These are phyloP conservation scores for Andrena hattorfiana DNA, from an alignment of 2,888 invertebrate species.

Conservation along the genomic window DNA sequence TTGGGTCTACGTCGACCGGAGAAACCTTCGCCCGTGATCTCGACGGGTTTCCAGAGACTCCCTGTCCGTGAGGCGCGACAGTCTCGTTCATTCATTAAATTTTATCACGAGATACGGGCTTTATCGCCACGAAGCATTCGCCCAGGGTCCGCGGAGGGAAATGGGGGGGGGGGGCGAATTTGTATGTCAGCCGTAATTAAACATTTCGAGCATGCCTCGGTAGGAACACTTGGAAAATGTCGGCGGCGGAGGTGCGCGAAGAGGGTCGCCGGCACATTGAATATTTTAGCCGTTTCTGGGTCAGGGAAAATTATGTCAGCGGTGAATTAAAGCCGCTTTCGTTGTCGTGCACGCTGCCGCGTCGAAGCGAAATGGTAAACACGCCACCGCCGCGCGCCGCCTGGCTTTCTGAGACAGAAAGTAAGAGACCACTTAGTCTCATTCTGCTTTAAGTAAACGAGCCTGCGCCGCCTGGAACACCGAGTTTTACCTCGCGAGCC, in stretches of 20 bases:
- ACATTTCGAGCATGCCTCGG: constrained; percentile 60
- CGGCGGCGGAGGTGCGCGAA: constrained; percentile 45
- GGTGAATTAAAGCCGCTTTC: constrained; percentile 76
- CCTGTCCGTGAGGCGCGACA: background rate
- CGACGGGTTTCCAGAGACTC: background rate
- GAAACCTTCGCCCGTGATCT: background rate
- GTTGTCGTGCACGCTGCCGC: constrained; percentile 51
- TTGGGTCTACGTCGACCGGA: background rate
- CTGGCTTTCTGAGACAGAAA: background rate
- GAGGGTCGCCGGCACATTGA: constrained; percentile 65
- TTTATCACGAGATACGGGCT: constrained; percentile 9
- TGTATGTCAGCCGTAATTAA: constrained; percentile 40
- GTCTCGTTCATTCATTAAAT: constrained; percentile 20
- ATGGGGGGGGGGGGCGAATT: background rate
- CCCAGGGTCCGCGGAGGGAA: background rate
- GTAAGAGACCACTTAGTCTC: background rate
- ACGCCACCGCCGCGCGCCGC: constrained; percentile 19
- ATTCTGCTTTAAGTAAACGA: background rate
- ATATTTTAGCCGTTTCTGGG: constrained; percentile 78
- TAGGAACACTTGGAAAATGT: constrained; percentile 61
- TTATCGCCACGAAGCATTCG: constrained; percentile 20
- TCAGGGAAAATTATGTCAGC: constrained; percentile 80
- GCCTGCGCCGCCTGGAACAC: background rate
- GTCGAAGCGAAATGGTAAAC: constrained; percentile 56
- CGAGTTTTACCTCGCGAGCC: background rate